These are phyloP conservation scores for Drosophila nigrodunni DNA, from an alignment of 1,140 invertebrate genomes.

Conservation along the genomic window DNA sequence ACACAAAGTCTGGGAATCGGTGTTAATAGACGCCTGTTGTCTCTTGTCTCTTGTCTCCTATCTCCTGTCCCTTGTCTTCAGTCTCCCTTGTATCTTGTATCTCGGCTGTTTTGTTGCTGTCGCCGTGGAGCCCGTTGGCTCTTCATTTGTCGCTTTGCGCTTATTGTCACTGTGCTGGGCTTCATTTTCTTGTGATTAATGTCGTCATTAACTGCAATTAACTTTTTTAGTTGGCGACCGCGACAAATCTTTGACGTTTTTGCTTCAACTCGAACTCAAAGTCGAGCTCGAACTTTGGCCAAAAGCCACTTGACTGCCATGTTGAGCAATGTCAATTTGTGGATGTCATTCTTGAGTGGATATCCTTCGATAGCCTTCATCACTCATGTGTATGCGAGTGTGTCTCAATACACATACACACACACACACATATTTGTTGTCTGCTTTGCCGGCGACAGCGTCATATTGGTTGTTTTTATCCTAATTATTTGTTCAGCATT, in stretches of 20 bases:
- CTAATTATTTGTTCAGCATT: constrained; percentile 80
- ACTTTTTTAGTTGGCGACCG: constrained; percentile 72
- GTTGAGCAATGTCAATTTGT: constrained; percentile 78
- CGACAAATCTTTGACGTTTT: constrained; percentile 79
- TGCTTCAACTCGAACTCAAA: constrained; percentile 17
- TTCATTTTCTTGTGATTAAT: constrained; percentile 84
- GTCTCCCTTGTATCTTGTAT: neutral
- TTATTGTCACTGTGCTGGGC: constrained; percentile 77
- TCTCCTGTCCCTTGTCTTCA: neutral
- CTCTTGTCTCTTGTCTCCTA: constrained; percentile 20
- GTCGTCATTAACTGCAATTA: constrained; percentile 84
- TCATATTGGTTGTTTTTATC: constrained; percentile 62
- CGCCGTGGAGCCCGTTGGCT: constrained; percentile 48
- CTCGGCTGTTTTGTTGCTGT: neutral
- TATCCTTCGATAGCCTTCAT: constrained; percentile 66
- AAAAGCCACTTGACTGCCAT: constrained; percentile 73
- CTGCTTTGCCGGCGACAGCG: constrained; percentile 33
- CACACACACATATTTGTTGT: neutral
- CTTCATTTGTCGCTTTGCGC: constrained; percentile 80
- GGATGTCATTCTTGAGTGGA: constrained; percentile 49
- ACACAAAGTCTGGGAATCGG: constrained; percentile 65
- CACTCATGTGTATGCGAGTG: constrained; percentile 54
- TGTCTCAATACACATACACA: neutral
- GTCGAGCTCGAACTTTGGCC: constrained; percentile 57
- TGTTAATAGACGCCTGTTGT: constrained; percentile 78